Base-by-base conservation (phyloP, 2,797 vertebrate genomes). In the Molothrus aeneus region DNA sequence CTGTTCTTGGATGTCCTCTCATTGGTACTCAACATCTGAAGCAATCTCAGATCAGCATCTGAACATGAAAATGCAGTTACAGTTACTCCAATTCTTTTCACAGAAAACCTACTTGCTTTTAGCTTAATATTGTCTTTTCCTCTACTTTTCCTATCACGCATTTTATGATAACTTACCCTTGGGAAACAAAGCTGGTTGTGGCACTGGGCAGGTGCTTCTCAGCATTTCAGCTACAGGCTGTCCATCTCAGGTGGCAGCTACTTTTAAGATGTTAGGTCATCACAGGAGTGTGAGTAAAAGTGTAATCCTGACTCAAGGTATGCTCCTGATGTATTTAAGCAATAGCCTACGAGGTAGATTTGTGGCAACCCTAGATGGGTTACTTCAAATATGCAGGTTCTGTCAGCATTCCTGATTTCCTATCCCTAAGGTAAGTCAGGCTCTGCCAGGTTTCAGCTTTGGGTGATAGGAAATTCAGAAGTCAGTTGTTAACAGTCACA, bases 301-400 rank as follows among this genome's bases (percentile, higher is more conserved):
- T 57, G 11, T n/a, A 21, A 47, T 40, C 51, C 47, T 34, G 22
- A 29, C 28, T 81, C 0, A 1, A 40, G 36, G 14, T 79, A 95
- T 90, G 64, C 4, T 8, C 4, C 4, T 71, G 32, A 13, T 79
- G 7, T 60, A 17, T 90, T 93, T 91, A 94, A 96, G 85, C 94
- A 94, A 73, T 75, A 94, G 81, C 83, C 89, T 90, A 80, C 16
- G 29, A 94, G 79, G 92, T 78, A 88, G 60, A 42, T 68, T 48
- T 42, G 31, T 66, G 34, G 47, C 60, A 85, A 1, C 16, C 31
- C 4, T 54, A 9, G 83, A 16, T 50, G 45, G 47, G 48, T 93
- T 86, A 28, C 57, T 87, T 91, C 82, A 80, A 40, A n/a, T 34
- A 7, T 15, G 22, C 21, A 45, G 36, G 50, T 90, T 90, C 92